A percentile compares a stretch with the other conserved stretches of the same genome.
Evolutionary conservation across 2,113 vertebrate genomes (phyloP).

Genomic region (Carassius auratus): DNA sequence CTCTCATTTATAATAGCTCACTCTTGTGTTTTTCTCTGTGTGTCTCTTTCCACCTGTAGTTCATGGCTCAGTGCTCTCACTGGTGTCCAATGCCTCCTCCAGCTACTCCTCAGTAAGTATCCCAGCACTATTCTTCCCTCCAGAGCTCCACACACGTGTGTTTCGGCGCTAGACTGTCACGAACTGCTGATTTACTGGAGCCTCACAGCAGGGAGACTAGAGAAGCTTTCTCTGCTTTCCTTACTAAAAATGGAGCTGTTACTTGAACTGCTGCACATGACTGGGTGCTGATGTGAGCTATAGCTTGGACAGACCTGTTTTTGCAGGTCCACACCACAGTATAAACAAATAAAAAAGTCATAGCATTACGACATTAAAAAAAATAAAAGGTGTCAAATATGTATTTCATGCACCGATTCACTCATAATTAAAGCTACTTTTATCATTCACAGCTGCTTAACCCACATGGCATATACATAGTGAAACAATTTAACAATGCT

Average conservation of each 20-base stretch:
- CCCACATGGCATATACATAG: background rate
- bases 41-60: slow-evolving; percentile 75
- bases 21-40: background rate
- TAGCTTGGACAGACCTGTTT: background rate
- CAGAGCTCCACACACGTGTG: slow-evolving; percentile 10
- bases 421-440: background rate
- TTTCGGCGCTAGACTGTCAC: background rate
- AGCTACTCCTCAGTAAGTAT: slow-evolving; percentile 93
- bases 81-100: slow-evolving; percentile 94
- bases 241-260: slow-evolving; percentile 16
- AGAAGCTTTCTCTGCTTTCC: slow-evolving; percentile 19
- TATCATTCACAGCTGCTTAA: background rate
- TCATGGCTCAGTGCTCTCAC: slow-evolving; percentile 91
- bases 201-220: background rate
- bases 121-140: background rate
- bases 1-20: background rate
- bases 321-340: background rate
- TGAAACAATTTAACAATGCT: slow-evolving; percentile 1
- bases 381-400: background rate
- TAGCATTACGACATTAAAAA: background rate
- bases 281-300: background rate
- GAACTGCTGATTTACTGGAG: slow-evolving; percentile 9
- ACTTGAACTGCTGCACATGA: background rate
- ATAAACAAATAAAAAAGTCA: background rate
- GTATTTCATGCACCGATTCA: background rate